Evolutionary conservation across 2,888 invertebrate genomes (phyloP).

Genomic region (Busseola fusca): DNA sequence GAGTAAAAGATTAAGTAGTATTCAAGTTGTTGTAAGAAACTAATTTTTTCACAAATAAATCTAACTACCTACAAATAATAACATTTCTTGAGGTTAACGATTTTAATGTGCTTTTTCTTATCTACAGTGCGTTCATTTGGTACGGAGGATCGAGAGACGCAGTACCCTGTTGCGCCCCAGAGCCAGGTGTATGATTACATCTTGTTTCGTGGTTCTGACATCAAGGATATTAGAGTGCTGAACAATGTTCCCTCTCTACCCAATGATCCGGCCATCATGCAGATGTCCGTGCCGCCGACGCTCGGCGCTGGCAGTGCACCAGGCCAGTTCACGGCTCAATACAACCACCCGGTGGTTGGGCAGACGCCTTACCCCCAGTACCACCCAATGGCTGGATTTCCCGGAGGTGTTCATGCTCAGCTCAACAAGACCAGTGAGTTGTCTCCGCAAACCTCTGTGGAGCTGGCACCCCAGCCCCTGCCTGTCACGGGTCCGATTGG

Average conservation of each 20-base stretch:
- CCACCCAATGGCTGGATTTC: slow-evolving; percentile 88
- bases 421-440: slow-evolving; percentile 89
- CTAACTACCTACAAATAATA: slow-evolving; percentile 20
- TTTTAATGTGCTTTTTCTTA: slow-evolving; percentile 54
- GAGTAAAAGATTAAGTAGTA: not conserved
- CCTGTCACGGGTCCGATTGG: slow-evolving; percentile 82
- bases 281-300: slow-evolving; percentile 94
- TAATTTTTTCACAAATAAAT: not conserved
- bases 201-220: slow-evolving; percentile 98
- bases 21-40: not conserved
- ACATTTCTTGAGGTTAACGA: slow-evolving; percentile 13
- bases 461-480: slow-evolving; percentile 78
- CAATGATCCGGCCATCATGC: slow-evolving; percentile 99
- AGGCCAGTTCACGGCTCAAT: slow-evolving; percentile 90
- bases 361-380: slow-evolving; percentile 86
- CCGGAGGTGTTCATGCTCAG: slow-evolving; percentile 83
- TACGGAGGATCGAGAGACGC: slow-evolving; percentile 98
- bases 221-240: slow-evolving; percentile 99
- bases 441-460: slow-evolving; percentile 84
- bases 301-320: slow-evolving; percentile 90
- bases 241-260: slow-evolving; percentile 95
- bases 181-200: slow-evolving; percentile 99
- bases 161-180: slow-evolving; percentile 98
- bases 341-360: slow-evolving; percentile 92
- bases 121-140: slow-evolving; percentile 98